These are phyloP conservation scores for Cairina moschata DNA, from an alignment of 2,113 vertebrate species.

Conservation along the genomic window DNA sequence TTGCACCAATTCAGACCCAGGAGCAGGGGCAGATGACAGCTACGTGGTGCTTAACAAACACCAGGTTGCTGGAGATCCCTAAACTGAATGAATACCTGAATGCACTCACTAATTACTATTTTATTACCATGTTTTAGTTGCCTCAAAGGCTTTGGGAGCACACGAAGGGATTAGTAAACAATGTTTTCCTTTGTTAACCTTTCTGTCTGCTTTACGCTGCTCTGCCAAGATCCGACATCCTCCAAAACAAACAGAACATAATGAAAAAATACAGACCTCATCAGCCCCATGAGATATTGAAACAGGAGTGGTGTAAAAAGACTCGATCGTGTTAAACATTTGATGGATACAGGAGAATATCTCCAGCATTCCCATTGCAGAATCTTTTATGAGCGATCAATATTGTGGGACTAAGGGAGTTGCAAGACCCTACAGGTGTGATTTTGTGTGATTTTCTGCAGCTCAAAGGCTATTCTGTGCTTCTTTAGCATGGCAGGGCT, in stretches of 20 bases:
- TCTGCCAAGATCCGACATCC: background rate
- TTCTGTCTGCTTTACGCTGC: background rate
- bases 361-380: background rate
- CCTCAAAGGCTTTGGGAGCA: background rate
- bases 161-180: background rate
- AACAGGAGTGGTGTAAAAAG: background rate
- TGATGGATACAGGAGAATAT: background rate
- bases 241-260: constrained; percentile 35
- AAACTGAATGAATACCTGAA: background rate
- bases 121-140: background rate
- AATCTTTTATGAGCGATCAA: background rate
- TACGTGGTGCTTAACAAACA: rapidly evolving
- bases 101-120: background rate
- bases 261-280: background rate
- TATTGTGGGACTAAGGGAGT: background rate
- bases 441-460: background rate
- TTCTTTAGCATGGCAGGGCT: background rate
- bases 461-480: background rate
- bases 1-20: background rate
- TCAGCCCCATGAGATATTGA: background rate
- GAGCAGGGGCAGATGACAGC: background rate
- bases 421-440: rapidly evolving
- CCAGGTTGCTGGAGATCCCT: background rate
- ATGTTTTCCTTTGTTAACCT: constrained; percentile 1
- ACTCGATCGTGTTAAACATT: rapidly evolving